Evolutionary conservation across 2,888 invertebrate genomes (phyloP).

Genomic region (Ectemnius cavifrons): DNA sequence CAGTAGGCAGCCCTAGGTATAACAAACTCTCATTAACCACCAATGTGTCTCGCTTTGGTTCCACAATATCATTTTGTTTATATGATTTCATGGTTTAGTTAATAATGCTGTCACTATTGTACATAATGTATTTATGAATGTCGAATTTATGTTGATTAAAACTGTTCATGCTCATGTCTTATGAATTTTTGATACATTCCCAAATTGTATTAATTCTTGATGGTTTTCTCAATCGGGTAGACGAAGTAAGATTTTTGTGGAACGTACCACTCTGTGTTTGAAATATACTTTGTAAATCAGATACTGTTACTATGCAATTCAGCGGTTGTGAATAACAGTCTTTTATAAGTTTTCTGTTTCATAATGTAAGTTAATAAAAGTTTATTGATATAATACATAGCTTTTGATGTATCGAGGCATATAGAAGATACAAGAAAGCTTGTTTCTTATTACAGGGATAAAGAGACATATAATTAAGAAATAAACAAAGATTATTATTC

Average conservation of each 20-base stretch:
- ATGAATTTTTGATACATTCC: too few relatives aligned
- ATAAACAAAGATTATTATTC: constrained; percentile 40
- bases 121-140: constrained; percentile 2
- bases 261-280: background rate
- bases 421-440: constrained; percentile 16
- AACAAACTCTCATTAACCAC: too few relatives aligned
- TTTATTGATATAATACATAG: constrained; percentile 1
- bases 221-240: background rate
- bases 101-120: constrained; percentile 4
- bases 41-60: too few relatives aligned
- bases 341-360: too few relatives aligned
- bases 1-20: constrained; percentile 5
- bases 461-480: constrained; percentile 42
- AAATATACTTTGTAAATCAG: background rate
- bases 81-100: background rate
- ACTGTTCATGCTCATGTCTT: too few relatives aligned
- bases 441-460: constrained; percentile 50
- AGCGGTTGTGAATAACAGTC: too few relatives aligned
- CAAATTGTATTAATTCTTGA: background rate
- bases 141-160: background rate
- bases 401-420: background rate
- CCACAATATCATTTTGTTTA: too few relatives aligned
- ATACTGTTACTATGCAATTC: too few relatives aligned
- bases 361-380: background rate
- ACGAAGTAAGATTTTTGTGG: background rate